Base-by-base conservation (phyloP, 2,113 vertebrate species). In the Coreoperca whiteheadi region DNA sequence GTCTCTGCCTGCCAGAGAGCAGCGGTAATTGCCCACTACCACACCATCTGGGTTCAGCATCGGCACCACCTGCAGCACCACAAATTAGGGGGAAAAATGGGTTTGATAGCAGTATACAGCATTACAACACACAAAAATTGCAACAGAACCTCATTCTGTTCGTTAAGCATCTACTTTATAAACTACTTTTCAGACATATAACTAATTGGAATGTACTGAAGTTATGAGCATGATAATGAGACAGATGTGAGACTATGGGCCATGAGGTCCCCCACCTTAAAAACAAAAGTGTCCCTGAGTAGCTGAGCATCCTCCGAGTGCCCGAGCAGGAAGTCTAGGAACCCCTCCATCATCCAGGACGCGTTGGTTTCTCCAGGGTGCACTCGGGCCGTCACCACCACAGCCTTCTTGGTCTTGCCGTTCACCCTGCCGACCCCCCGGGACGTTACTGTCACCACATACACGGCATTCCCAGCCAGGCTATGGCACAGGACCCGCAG, bases 11-110 rank as follows among this genome's bases (percentile, higher is more conserved):
- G 95, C 93, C 89, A 99, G 72, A 0, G 98, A 98, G 85, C 98
- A 99, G 64, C 98, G 96, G 28, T 97, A 97, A 83, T 98, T 98
- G 1, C 98, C 98, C 71, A 98, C 97, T 21, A 99, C 95, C 43
- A 99, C 97, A 0, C 98, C 98, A 0, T 99, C 98, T 0, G 98
- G 98, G 76, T 99, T 99, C 83, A 99, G 93, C 97, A 99, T 98
- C 0, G 98, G 98, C 34, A 99, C 95, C 87, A 98, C 96, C 95
- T 96, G 74, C 34, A 85, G 23, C 53, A 41, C 34, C 50, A 76
- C 43, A 56, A 4, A 37, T 23, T 46, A 48, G n/a, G n/a, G 1
- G 8, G 1, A 2, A 61, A 61, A 25, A 25, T 6, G 7, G 16
- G 2, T 41, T 63, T 41, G 3, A 37, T 32, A 11, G 37, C 6